Percentiles rank a stretch among this genome's conserved stretches.
Evolutionary conservation across 2,113 vertebrate species (phyloP).

Genomic region (Rhinichthys klamathensis): DNA sequence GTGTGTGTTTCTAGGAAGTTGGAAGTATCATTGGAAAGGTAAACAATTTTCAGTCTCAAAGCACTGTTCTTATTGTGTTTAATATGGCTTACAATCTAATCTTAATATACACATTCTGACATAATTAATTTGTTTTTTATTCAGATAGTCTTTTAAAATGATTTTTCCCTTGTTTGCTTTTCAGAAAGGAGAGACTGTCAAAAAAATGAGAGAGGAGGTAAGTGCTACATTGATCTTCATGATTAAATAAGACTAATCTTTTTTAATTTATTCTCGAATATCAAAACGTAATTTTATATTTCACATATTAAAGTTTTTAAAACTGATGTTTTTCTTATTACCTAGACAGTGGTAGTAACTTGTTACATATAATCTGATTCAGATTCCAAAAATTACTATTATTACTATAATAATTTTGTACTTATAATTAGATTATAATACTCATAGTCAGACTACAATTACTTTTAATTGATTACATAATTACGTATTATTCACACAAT

Average conservation of each 20-base stretch:
- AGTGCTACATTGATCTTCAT: constrained; percentile 54
- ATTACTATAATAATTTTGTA: no score
- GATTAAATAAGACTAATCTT: no score
- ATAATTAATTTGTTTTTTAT: constrained; percentile 6
- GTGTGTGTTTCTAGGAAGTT: constrained; percentile 79
- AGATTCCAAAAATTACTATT: no score
- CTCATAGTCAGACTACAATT: no score
- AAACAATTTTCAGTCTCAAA: constrained; percentile 37
- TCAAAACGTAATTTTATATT: neutral
- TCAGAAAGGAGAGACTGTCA: constrained; percentile 94
- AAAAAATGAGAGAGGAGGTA: constrained; percentile 96
- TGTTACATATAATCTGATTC: no score
- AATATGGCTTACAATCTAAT: neutral
- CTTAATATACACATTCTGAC: neutral
- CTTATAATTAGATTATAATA: no score
- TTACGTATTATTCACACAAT: no score
- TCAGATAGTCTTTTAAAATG: constrained; percentile 14
- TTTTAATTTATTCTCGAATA: neutral
- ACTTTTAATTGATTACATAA: no score
- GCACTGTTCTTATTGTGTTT: neutral
- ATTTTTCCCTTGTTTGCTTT: constrained; percentile 53
- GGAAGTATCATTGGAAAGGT: constrained; percentile 95
- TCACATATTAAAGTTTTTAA: neutral
- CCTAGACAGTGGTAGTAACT: neutral
- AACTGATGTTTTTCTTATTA: neutral